phyloP scores from a whole-genome alignment of 2,888 invertebrate species.

The Drosophila kambysellisi region DNA sequence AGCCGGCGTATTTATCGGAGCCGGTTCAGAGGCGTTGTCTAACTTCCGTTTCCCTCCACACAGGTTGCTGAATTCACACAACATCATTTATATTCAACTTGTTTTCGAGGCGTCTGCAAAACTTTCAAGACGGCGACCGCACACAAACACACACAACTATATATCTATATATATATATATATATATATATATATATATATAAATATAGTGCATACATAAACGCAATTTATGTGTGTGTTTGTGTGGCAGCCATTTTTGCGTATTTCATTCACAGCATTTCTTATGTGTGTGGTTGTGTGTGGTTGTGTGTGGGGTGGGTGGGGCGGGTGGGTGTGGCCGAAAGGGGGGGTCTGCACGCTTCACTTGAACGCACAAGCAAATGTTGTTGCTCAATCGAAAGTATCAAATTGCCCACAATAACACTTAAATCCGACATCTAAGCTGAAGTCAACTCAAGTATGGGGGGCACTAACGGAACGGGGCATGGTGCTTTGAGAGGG shows the following conservation, averaged over 20 bases:
- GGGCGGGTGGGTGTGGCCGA: constrained; percentile 1
- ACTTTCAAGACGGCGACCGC: constrained; percentile 59
- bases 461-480: constrained; percentile 7
- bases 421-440: constrained; percentile 78
- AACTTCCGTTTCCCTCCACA: constrained; percentile 6
- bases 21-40: constrained; percentile 36
- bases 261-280: constrained; percentile 47
- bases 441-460: constrained; percentile 64
- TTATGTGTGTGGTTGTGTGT: constrained; percentile 11
- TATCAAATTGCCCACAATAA: constrained; percentile 83
- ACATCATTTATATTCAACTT: constrained; percentile 81
- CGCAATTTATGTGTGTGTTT: constrained; percentile 38
- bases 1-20: constrained; percentile 42
- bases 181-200: constrained; percentile 16
- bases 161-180: constrained; percentile 12
- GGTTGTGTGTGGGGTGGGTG: neutral
- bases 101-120: constrained; percentile 76
- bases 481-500: neutral
- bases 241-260: constrained; percentile 71
- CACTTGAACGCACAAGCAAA: constrained; percentile 78
- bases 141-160: constrained; percentile 34
- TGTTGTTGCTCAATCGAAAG: constrained; percentile 82
- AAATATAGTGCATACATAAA: constrained; percentile 18
- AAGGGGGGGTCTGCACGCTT: constrained; percentile 50
- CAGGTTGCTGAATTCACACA: constrained; percentile 60